Percentiles rank a stretch among this genome's conserved stretches.
Conservation (phyloP, 2,888 invertebrate genomes). For the Rhorus exstirpatorius region DNA sequence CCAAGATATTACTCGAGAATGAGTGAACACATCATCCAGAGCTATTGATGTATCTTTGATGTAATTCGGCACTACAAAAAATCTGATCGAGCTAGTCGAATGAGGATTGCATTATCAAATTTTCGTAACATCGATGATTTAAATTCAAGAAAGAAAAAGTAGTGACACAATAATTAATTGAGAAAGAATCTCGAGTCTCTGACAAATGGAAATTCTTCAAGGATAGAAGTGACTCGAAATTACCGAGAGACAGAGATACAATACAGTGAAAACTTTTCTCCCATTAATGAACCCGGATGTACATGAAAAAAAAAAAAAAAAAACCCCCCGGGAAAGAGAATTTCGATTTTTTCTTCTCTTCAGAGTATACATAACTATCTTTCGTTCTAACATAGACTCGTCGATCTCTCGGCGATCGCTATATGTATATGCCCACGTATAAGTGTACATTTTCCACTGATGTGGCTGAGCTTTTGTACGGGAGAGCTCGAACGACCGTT, state of each 20-base stretch:
- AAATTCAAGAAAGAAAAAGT: no score
- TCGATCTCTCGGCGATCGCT: slow-evolving; percentile 59
- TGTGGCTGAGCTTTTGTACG: slow-evolving; percentile 53
- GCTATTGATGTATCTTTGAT: neutral
- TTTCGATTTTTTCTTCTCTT: slow-evolving; percentile 25
- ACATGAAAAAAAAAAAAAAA: no score
- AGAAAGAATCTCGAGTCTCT: no score
- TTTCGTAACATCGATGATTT: no score
- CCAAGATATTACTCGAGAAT: slow-evolving; percentile 39
- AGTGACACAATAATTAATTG: no score
- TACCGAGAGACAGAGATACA: no score
- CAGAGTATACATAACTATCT: slow-evolving; percentile 29
- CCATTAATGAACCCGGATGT: neutral
- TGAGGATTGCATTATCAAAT: no score
- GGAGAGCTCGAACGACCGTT: slow-evolving; percentile 52
- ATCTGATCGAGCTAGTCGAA: no score
- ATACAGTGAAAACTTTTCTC: slow-evolving; percentile 3
- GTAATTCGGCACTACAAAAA: slow-evolving; percentile 8
- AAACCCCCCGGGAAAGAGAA: no score
- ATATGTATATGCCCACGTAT: slow-evolving; percentile 28
- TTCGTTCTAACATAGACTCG: neutral
- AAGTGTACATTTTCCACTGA: slow-evolving; percentile 42
- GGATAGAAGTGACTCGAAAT: no score
- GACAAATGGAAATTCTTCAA: no score
- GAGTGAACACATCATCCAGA: slow-evolving; percentile 13